Evolutionary conservation across 2,113 vertebrate species (phyloP).

Genomic region (Cyphomyrus discorhynchus): DNA sequence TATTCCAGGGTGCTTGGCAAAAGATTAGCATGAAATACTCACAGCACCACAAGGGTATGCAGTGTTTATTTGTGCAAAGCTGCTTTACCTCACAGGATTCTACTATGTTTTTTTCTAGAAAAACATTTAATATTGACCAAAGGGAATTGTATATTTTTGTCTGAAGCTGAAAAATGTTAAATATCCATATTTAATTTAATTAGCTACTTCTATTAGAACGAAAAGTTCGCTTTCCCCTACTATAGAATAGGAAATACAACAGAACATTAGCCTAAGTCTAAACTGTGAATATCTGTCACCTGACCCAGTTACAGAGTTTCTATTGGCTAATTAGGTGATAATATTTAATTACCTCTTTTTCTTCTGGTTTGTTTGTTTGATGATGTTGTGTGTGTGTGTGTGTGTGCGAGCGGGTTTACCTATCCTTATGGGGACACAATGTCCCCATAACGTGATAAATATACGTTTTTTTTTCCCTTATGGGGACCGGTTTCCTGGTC

Average conservation of each 20-base stretch:
- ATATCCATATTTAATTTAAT: background rate
- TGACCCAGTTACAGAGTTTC: background rate
- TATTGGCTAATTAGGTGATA: background rate
- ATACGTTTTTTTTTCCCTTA: background rate
- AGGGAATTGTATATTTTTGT: conserved; percentile 17
- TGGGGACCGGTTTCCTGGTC: too few relatives aligned
- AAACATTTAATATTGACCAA: conserved; percentile 8
- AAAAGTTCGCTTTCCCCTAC: background rate
- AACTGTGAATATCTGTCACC: background rate
- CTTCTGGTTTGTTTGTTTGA: background rate
- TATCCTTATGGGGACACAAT: too few relatives aligned
- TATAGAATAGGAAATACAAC: background rate
- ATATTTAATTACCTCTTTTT: background rate
- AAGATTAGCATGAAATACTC: background rate
- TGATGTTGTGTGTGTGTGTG: background rate
- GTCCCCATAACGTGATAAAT: too few relatives aligned
- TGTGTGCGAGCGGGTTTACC: background rate
- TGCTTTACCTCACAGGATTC: background rate
- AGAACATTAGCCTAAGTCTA: background rate
- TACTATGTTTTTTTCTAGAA: background rate
- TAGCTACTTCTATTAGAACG: background rate
- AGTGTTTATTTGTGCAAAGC: background rate
- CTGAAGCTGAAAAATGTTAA: background rate
- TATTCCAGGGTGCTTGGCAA: background rate
- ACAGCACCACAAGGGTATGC: background rate